These are phyloP conservation scores for Drosophila niveifrons DNA, from an alignment of 2,888 invertebrate genomes.

Conservation along the genomic window DNA sequence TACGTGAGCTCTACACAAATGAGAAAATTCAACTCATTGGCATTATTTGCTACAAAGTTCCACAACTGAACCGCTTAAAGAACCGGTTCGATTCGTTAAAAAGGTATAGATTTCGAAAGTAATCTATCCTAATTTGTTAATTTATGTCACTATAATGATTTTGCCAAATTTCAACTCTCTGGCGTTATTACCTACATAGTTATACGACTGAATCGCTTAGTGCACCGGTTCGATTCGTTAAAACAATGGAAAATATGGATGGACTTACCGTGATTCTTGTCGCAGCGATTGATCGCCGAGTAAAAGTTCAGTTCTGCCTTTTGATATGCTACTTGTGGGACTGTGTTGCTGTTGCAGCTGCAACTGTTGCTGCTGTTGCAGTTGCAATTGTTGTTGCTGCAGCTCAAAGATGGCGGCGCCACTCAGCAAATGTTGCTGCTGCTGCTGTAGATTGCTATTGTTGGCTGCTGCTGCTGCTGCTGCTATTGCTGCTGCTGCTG, in stretches of 20 bases:
- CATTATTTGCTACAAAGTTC: no score
- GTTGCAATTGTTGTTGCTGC: conserved; percentile 47
- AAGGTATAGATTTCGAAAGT: no score
- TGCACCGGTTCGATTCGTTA: not conserved
- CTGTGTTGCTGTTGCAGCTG: conserved; percentile 78
- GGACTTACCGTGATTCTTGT: conserved; percentile 84
- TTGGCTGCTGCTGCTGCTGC: conserved; percentile 40
- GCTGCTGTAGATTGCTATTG: conserved; percentile 39
- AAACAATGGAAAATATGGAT: not conserved
- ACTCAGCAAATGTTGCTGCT: conserved; percentile 53
- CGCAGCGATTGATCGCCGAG: conserved; percentile 85
- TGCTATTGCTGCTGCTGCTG: conserved; percentile 54
- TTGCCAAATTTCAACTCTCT: not conserved
- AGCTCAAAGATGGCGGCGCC: conserved; percentile 47
- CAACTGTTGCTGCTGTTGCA: conserved; percentile 46
- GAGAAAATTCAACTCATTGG: no score
- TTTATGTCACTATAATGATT: no score
- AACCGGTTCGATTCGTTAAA: no score
- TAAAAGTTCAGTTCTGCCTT: conserved; percentile 85
- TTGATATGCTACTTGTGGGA: conserved; percentile 86
- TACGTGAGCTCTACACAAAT: no score
- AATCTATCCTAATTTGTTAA: no score
- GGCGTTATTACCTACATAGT: not conserved
- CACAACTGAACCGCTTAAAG: no score
- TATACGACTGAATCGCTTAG: not conserved